Conservation (phyloP, 1,140 invertebrate species). For the Pogonognathellus flavescens region DNA sequence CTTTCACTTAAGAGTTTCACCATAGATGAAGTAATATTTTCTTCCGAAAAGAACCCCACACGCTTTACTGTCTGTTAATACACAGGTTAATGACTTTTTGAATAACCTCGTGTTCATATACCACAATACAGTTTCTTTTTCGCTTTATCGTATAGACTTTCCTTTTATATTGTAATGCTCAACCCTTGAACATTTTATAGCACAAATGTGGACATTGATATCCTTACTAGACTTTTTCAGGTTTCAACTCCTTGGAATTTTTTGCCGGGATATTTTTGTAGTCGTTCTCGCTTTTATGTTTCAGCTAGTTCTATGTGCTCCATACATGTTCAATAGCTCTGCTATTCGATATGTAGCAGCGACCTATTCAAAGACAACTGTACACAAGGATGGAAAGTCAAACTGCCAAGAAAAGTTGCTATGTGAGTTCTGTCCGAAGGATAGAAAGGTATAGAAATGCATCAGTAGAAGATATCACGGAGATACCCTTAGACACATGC, state of each 20-base stretch:
- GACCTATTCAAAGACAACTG: too few species aligned
- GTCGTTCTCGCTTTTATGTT: background rate
- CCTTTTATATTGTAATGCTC: background rate
- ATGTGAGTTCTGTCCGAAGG: background rate
- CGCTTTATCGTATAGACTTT: background rate
- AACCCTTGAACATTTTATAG: background rate
- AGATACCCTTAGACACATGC: constrained; percentile 4
- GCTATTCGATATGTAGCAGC: too few species aligned
- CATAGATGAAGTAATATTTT: constrained; percentile 24
- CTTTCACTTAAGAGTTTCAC: background rate
- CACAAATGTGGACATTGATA: background rate
- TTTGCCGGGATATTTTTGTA: background rate
- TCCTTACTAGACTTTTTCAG: background rate
- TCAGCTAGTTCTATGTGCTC: background rate
- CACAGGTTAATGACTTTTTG: constrained; percentile 42
- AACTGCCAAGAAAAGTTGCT: background rate
- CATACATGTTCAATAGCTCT: background rate
- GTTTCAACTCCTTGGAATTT: constrained; percentile 10
- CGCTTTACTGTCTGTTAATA: constrained; percentile 30
- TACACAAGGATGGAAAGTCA: background rate
- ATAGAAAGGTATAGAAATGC: background rate
- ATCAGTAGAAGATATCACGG: background rate
- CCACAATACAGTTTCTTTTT: background rate
- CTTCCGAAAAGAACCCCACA: background rate
- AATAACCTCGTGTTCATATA: constrained; percentile 12